Conservation (phyloP, 1,140 invertebrate species). For the Holotrichia oblita region DNA sequence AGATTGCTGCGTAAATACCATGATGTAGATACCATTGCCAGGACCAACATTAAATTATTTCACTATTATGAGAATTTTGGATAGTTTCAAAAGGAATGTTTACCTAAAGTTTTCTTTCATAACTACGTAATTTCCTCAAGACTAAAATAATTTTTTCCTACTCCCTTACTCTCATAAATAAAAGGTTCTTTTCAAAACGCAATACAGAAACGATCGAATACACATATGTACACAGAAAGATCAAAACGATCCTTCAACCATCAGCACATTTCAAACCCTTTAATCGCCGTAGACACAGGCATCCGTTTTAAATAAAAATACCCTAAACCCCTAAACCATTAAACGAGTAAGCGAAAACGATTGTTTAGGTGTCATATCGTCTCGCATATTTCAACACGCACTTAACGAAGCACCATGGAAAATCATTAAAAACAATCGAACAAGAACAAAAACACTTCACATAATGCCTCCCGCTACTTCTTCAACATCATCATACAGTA, state of each 20-base stretch:
- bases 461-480: conserved; percentile 10
- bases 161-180: no score
- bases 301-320: conserved; percentile 35
- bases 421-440: conserved; percentile 37
- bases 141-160: no score
- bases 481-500: neutral
- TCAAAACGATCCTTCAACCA: neutral
- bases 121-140: no score
- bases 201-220: neutral
- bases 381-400: neutral
- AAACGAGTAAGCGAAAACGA: conserved; percentile 12
- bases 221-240: neutral
- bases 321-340: conserved; percentile 32
- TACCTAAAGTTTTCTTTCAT: no score
- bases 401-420: neutral
- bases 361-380: neutral
- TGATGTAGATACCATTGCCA: no score
- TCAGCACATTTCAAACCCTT: conserved; percentile 12
- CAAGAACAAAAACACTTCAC: conserved; percentile 15
- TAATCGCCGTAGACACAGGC: neutral
- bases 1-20: no score
- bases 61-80: no score
- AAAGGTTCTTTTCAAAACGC: neutral
- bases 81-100: no score
- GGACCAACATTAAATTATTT: no score